Evolutionary conservation across 2,113 vertebrate genomes (phyloP).

Genomic region (Semnopithecus entellus): DNA sequence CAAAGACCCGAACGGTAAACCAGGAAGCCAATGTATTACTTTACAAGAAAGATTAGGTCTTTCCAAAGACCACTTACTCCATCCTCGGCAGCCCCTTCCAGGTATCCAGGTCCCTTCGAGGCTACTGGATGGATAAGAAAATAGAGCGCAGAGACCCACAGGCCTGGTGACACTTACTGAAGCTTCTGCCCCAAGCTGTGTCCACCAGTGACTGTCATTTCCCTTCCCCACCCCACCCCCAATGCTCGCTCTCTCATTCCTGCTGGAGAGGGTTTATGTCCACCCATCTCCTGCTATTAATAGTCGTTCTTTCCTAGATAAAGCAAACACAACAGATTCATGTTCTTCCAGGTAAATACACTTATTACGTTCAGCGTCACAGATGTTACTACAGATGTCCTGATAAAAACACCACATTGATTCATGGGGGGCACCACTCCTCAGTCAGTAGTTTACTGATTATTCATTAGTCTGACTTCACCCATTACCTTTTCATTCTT

Average conservation of each 20-base stretch:
- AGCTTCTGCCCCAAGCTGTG: not conserved
- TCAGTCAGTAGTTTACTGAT: not conserved
- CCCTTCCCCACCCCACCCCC: accelerated
- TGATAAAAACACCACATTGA: not conserved
- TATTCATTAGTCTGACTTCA: not conserved
- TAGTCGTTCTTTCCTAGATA: not conserved
- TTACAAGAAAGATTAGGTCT: not conserved
- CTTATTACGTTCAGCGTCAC: not conserved
- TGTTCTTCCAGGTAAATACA: not conserved
- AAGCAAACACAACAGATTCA: not conserved
- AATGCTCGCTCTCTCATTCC: not conserved
- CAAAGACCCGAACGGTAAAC: not conserved
- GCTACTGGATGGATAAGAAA: not conserved
- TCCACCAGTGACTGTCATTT: not conserved
- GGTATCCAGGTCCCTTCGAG: not conserved
- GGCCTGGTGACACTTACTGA: not conserved
- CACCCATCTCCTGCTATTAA: not conserved
- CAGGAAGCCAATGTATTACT: not conserved
- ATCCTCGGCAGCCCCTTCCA: not conserved
- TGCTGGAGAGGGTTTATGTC: not conserved
- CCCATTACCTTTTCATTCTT: not conserved
- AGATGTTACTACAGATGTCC: not conserved
- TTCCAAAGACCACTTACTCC: not conserved
- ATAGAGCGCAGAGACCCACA: not conserved
- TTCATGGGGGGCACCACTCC: not conserved